Evolutionary conservation across 2,113 vertebrate species (phyloP).

Genomic region (Asarcornis scutulata): DNA sequence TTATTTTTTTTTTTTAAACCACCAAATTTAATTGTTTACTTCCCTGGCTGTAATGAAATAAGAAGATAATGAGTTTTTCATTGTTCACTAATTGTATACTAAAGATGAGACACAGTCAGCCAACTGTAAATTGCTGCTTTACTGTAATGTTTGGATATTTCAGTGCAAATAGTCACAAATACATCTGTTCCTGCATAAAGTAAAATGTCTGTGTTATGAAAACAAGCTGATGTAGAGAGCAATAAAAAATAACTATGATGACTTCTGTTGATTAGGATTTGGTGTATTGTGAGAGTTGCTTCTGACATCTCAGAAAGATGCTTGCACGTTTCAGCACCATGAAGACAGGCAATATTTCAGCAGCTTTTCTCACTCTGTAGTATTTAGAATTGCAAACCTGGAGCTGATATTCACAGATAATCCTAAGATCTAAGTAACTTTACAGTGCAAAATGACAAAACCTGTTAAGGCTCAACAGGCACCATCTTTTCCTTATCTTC

Average conservation of each 20-base stretch:
- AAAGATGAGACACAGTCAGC: slow-evolving; percentile 70
- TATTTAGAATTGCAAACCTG: slow-evolving; percentile 50
- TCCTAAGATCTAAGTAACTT: slow-evolving; percentile 35
- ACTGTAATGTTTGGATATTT: slow-evolving; percentile 73
- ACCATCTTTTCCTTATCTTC: slow-evolving; percentile 31
- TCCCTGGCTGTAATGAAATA: slow-evolving; percentile 72
- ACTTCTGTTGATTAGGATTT: slow-evolving; percentile 65
- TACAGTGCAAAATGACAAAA: slow-evolving; percentile 42
- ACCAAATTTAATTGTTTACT: slow-evolving; percentile 73
- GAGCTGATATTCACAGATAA: slow-evolving; percentile 44
- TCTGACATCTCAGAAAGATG: neutral
- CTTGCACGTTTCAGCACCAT: neutral
- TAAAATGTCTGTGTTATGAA: slow-evolving; percentile 74
- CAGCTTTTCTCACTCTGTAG: neutral
- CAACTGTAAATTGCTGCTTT: slow-evolving; percentile 77
- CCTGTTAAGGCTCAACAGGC: neutral
- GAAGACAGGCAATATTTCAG: slow-evolving; percentile 19
- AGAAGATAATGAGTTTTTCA: slow-evolving; percentile 75
- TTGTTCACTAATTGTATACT: slow-evolving; percentile 79
- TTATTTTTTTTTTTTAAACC: slow-evolving; percentile 42
- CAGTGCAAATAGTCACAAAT: slow-evolving; percentile 77
- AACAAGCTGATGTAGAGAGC: slow-evolving; percentile 71
- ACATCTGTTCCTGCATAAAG: slow-evolving; percentile 78
- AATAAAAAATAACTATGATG: slow-evolving; percentile 67
- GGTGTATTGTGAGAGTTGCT: slow-evolving; percentile 21